A percentile compares a stretch with the other conserved stretches of the same genome.
Conservation (phyloP, 2,797 vertebrate species). For the Rhadinocentrus ornatus region DNA sequence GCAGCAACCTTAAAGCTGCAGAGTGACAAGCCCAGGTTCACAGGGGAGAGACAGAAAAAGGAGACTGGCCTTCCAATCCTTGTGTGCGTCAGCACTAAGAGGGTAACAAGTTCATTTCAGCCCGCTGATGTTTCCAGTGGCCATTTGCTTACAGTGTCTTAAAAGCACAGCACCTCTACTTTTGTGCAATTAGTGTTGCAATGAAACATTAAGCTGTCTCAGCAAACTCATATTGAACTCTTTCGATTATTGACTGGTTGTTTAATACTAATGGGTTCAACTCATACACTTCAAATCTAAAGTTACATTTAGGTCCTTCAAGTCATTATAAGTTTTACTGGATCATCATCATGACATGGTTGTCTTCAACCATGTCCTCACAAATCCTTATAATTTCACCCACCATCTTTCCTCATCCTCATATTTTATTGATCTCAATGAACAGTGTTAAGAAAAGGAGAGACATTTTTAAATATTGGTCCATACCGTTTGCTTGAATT, state of each 20-base stretch:
- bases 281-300: background rate
- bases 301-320: background rate
- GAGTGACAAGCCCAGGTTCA: constrained; percentile 54
- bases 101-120: constrained; percentile 50
- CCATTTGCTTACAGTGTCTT: constrained; percentile 9
- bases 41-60: constrained; percentile 22
- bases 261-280: background rate
- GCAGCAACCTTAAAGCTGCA: constrained; percentile 65
- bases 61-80: constrained; percentile 15
- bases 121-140: constrained; percentile 52
- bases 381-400: too few species aligned
- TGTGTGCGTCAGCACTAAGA: constrained; percentile 29
- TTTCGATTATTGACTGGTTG: background rate
- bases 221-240: constrained; percentile 4
- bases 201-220: constrained; percentile 15
- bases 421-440: too few species aligned
- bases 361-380: too few species aligned
- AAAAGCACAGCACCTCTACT: constrained; percentile 9
- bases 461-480: too few species aligned
- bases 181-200: constrained; percentile 22
- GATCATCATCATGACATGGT: too few species aligned
- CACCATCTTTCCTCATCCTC: too few species aligned
- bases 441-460: too few species aligned
- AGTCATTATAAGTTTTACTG: too few species aligned
- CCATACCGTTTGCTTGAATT: too few species aligned